phyloP scores from a whole-genome alignment of 2,888 invertebrate species.

The Campoplex capitator region DNA sequence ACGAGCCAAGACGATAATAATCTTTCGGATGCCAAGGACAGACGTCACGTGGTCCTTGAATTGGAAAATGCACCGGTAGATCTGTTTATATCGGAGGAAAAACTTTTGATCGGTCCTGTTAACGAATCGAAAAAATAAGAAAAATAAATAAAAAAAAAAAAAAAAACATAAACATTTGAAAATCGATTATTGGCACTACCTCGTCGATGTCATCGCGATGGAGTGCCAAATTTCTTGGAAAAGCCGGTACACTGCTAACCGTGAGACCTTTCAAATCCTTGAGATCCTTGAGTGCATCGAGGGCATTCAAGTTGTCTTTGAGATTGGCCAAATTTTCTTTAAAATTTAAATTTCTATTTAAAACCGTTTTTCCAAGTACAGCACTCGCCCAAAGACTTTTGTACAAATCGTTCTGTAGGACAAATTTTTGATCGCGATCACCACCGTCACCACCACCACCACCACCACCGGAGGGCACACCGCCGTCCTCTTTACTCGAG shows the following conservation, averaged over 20 bases:
- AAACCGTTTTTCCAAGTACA: constrained; percentile 86
- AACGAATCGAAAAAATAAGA: background rate
- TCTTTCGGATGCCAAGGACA: constrained; percentile 66
- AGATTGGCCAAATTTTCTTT: constrained; percentile 82
- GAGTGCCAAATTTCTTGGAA: constrained; percentile 83
- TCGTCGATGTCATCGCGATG: constrained; percentile 82
- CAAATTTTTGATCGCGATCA: constrained; percentile 84
- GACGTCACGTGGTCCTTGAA: constrained; percentile 56
- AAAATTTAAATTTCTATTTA: constrained; percentile 81
- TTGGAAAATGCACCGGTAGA: constrained; percentile 32
- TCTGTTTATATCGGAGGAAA: constrained; percentile 31
- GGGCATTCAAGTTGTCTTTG: constrained; percentile 82
- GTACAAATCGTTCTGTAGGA: constrained; percentile 92
- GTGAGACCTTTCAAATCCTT: constrained; percentile 83
- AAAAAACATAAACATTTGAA: background rate
- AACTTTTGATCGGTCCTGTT: background rate
- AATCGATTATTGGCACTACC: constrained; percentile 71
- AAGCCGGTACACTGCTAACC: constrained; percentile 83
- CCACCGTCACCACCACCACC: constrained; percentile 49
- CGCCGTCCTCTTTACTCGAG: constrained; percentile 78
- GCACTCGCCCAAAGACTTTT: constrained; percentile 92
- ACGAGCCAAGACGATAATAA: constrained; percentile 68
- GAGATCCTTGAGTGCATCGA: constrained; percentile 82
- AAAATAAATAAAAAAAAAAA: background rate
- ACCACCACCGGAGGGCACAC: constrained; percentile 40